Evolutionary conservation across 2,888 invertebrate species (phyloP).

Genomic region (Drosophila colorata): DNA sequence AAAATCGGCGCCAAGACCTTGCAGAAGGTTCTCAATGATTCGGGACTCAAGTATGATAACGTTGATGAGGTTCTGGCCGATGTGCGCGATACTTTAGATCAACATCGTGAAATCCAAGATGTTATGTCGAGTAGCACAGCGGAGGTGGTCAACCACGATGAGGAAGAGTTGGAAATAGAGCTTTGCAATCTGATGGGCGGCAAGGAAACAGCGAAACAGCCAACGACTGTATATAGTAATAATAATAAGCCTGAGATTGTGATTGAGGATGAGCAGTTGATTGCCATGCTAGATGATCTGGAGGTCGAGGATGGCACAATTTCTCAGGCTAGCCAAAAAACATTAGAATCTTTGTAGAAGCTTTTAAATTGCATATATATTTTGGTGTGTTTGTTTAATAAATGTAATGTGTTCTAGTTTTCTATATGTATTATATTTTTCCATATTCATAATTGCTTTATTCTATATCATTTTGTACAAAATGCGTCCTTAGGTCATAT

Average conservation of each 20-base stretch:
- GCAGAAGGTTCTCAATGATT: constrained; percentile 88
- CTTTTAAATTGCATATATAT: neutral
- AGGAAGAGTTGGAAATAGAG: constrained; percentile 89
- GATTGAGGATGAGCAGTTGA: constrained; percentile 76
- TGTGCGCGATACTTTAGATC: constrained; percentile 88
- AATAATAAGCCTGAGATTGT: constrained; percentile 52
- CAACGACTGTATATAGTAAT: constrained; percentile 29
- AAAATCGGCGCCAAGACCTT: constrained; percentile 90
- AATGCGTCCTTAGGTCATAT: constrained; percentile 70
- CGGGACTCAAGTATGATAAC: constrained; percentile 89
- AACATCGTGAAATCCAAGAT: constrained; percentile 87
- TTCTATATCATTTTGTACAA: constrained; percentile 75
- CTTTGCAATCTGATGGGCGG: constrained; percentile 87
- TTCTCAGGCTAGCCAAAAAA: constrained; percentile 41
- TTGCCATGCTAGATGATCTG: constrained; percentile 78
- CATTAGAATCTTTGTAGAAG: constrained; percentile 21
- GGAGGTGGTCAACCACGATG: constrained; percentile 67
- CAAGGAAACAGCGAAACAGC: neutral
- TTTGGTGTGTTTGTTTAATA: constrained; percentile 16
- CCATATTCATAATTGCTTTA: constrained; percentile 57
- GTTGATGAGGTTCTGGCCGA: constrained; percentile 91
- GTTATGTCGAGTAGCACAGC: constrained; percentile 82
- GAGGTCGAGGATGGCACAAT: constrained; percentile 74
- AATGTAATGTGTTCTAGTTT: constrained; percentile 25
- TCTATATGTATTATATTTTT: constrained; percentile 23